Evolutionary conservation across 2,888 invertebrate genomes (phyloP).

Genomic region (Athalia circularis): DNA sequence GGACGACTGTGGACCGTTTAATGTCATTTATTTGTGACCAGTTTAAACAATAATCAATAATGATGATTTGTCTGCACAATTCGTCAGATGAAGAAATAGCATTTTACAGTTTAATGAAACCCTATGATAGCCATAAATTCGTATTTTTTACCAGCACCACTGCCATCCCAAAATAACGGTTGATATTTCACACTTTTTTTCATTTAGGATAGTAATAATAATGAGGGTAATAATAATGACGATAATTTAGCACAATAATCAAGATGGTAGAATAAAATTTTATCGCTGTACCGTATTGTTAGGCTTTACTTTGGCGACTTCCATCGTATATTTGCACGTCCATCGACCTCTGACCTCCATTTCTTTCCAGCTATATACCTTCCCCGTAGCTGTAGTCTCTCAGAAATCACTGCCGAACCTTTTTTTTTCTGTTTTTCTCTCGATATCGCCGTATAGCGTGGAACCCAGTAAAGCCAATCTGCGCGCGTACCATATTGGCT

Average conservation of each 20-base stretch:
- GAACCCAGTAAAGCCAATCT: not conserved
- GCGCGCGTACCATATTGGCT: not conserved
- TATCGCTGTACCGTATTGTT: not conserved
- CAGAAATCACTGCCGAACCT: not conserved
- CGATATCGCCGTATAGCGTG: too few species aligned
- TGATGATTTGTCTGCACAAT: not conserved
- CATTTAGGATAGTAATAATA: too few species aligned
- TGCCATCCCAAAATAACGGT: too few species aligned
- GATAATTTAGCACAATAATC: too few species aligned
- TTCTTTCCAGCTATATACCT: not conserved
- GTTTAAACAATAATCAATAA: not conserved
- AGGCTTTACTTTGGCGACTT: not conserved
- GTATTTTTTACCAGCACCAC: too few species aligned
- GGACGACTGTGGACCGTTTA: not conserved
- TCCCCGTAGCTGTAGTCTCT: not conserved
- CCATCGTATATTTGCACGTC: not conserved
- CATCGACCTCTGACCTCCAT: not conserved
- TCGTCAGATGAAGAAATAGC: too few species aligned
- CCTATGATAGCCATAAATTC: not conserved
- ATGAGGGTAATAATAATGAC: too few species aligned
- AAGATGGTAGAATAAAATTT: not conserved
- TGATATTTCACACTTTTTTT: too few species aligned
- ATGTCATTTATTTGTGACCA: not conserved
- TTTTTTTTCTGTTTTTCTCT: not conserved
- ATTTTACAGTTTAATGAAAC: not conserved